Evolutionary conservation across 2,888 invertebrate genomes (phyloP).

Genomic region (Gymnosoma rotundatum): DNA sequence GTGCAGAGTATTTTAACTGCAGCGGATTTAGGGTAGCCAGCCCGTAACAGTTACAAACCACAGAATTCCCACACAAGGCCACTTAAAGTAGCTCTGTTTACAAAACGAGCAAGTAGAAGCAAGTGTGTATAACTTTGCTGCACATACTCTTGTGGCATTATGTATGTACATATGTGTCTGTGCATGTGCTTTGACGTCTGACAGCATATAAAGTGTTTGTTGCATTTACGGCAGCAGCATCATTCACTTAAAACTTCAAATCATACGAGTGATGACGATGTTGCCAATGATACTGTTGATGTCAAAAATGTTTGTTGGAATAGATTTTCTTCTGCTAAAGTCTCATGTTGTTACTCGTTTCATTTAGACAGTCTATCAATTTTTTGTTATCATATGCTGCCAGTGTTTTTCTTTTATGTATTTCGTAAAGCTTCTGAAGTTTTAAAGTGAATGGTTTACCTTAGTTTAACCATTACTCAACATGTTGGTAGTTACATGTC

Average conservation of each 20-base stretch:
- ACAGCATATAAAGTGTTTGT: conserved; percentile 32
- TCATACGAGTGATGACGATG: conserved; percentile 45
- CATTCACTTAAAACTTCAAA: conserved; percentile 11
- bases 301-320: conserved; percentile 33
- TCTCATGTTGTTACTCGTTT: conserved; percentile 11
- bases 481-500: conserved; percentile 49
- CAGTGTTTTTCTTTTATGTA: conserved; percentile 64
- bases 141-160: neutral
- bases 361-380: too few species aligned
- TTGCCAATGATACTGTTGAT: conserved; percentile 54
- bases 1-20: neutral
- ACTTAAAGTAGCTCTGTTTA: conserved; percentile 37
- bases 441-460: conserved; percentile 65
- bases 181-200: conserved; percentile 8
- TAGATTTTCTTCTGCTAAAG: conserved; percentile 36
- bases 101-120: conserved; percentile 5
- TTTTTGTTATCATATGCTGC: conserved; percentile 70
- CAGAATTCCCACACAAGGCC: conserved; percentile 73
- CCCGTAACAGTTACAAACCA: conserved; percentile 64
- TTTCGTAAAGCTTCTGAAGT: conserved; percentile 50
- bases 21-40: conserved; percentile 54
- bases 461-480: conserved; percentile 57
- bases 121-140: neutral
- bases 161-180: neutral
- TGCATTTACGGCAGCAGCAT: conserved; percentile 27